These are phyloP conservation scores for Brenthis daphne DNA, from an alignment of 2,888 invertebrate species.

Conservation along the genomic window DNA sequence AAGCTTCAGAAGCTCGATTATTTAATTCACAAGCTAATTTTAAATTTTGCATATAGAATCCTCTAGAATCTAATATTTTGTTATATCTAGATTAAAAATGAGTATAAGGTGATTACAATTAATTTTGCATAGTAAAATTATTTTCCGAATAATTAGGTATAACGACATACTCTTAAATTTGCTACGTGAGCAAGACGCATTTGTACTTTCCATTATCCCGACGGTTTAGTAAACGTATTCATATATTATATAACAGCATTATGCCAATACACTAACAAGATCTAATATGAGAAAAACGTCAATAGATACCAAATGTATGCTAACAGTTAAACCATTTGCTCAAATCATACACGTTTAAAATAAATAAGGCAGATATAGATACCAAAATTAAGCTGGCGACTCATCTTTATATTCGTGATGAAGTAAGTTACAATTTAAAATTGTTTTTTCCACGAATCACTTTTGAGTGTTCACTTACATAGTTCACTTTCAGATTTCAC, in stretches of 20 bases:
- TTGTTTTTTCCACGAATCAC: too few species aligned
- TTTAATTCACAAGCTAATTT: conserved; percentile 54
- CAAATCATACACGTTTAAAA: conserved; percentile 24
- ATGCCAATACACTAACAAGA: conserved; percentile 58
- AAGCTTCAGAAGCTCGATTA: conserved; percentile 56
- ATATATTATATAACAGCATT: conserved; percentile 53
- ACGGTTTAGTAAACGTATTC: conserved; percentile 54
- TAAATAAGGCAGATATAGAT: conserved; percentile 9
- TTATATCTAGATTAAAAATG: conserved; percentile 64
- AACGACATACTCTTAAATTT: conserved; percentile 64
- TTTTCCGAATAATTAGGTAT: conserved; percentile 52
- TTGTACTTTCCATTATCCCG: conserved; percentile 69
- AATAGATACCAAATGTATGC: conserved; percentile 56
- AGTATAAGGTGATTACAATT: conserved; percentile 62
- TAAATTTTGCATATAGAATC: conserved; percentile 58
- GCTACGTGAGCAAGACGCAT: conserved; percentile 76
- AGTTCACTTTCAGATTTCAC: too few species aligned
- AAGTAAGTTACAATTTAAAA: too few species aligned
- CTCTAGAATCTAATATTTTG: conserved; percentile 58
- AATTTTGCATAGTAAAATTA: conserved; percentile 45
- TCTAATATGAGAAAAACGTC: conserved; percentile 62
- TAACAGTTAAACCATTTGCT: conserved; percentile 28
- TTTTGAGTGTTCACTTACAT: too few species aligned
- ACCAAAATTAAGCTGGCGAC: neutral
- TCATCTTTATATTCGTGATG: too few species aligned